Conservation (phyloP, 64 coral and sea anemone genomes). For the Pocillopora verrucosa region DNA sequence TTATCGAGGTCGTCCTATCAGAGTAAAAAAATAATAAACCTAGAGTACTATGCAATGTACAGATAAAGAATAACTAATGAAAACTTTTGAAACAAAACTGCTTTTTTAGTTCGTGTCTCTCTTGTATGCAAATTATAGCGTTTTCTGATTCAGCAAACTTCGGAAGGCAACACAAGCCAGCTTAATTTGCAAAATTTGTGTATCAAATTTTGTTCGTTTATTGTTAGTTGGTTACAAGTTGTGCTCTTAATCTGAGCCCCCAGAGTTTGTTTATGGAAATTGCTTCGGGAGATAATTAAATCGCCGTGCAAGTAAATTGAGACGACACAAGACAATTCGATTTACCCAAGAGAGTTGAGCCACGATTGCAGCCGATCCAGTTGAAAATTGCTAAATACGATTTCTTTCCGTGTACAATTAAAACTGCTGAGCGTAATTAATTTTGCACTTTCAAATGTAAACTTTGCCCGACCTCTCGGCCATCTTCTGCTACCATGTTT, state of each 20-base stretch:
- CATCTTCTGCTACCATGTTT: conserved; percentile 19
- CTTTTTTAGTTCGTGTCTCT: too few relatives aligned
- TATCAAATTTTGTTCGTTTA: not conserved
- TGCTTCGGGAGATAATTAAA: conserved; percentile 11
- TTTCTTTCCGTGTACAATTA: conserved; percentile 34
- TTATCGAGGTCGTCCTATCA: too few relatives aligned
- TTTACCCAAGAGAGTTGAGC: not conserved
- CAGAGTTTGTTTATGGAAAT: conserved; percentile 7
- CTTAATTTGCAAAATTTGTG: not conserved
- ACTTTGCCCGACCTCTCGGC: conserved; percentile 14
- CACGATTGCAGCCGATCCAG: not conserved
- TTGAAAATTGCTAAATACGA: conserved; percentile 8
- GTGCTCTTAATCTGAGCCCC: not conserved
- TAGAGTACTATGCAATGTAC: too few relatives aligned
- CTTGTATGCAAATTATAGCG: too few relatives aligned
- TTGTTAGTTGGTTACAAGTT: conserved; percentile 5
- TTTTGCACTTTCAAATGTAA: conserved; percentile 49
- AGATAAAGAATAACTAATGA: too few relatives aligned
- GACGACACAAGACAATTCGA: conserved; percentile 21
- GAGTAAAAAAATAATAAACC: too few relatives aligned
- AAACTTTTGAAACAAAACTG: too few relatives aligned
- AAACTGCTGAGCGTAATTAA: conserved; percentile 33
- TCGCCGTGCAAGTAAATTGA: not conserved
- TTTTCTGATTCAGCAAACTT: not conserved
- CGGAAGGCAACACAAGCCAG: not conserved